Conservation (phyloP, 2,888 invertebrate genomes). For the Mechanitis messenoides region DNA sequence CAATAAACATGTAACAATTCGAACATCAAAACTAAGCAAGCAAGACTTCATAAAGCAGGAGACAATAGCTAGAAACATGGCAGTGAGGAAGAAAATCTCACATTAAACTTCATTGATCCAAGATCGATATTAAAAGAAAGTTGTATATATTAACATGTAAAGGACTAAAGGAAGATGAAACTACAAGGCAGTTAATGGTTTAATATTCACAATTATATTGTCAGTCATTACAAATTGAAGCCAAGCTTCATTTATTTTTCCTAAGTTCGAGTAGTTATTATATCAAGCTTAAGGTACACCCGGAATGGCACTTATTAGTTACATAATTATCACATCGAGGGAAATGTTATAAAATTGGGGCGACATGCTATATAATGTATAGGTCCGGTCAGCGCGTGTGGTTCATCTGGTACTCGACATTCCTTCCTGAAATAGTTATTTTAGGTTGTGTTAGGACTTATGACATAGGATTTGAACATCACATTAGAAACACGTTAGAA, state of each 20-base stretch:
- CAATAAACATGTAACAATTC: too few species aligned
- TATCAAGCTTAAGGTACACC: not conserved
- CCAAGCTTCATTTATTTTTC: not conserved
- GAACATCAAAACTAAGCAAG: too few species aligned
- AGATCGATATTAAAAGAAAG: too few species aligned
- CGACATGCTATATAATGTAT: conserved; percentile 20
- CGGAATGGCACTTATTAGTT: conserved; percentile 55
- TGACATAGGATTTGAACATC: not conserved
- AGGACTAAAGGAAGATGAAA: not conserved
- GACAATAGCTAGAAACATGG: too few species aligned
- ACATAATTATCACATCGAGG: conserved; percentile 58
- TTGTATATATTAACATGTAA: not conserved
- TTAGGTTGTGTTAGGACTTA: conserved; percentile 19
- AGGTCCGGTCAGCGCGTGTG: not conserved
- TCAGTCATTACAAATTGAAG: conserved; percentile 9
- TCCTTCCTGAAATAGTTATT: conserved; percentile 63
- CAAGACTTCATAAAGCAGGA: too few species aligned
- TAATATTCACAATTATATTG: conserved; percentile 12
- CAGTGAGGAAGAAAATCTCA: too few species aligned
- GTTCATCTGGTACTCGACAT: conserved; percentile 58
- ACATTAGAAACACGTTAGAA: conserved; percentile 1
- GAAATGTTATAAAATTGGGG: conserved; percentile 35
- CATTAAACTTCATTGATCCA: too few species aligned
- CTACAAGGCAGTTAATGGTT: conserved; percentile 3
- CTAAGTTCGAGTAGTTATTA: not conserved